phyloP scores from a whole-genome alignment of 37 sponge, comb jelly and placozoan species.

The Theonella swinhoei region DNA sequence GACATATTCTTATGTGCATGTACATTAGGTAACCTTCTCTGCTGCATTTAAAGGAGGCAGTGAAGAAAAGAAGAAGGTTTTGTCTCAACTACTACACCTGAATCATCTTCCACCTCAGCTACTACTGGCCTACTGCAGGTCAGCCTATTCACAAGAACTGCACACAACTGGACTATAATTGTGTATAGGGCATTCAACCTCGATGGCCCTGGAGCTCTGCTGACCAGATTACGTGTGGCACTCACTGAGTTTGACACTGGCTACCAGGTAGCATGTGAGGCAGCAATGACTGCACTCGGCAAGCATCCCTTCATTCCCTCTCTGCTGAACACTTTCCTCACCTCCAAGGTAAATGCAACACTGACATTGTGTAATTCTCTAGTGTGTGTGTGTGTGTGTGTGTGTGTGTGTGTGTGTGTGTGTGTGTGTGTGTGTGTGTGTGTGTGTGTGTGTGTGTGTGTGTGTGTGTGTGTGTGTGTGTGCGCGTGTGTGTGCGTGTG shows the following conservation, averaged over 20 bases:
- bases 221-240: constrained; percentile 19
- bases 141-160: no score
- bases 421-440: background rate
- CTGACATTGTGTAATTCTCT: background rate
- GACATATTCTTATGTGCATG: no score
- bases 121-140: background rate
- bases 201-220: background rate
- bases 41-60: background rate
- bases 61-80: background rate
- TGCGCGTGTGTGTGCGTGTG: background rate
- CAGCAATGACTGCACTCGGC: background rate
- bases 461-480: background rate
- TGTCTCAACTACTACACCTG: background rate
- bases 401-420: background rate
- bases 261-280: constrained; percentile 2
- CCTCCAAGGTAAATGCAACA: constrained; percentile 10
- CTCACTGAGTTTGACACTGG: constrained; percentile 46
- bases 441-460: background rate
- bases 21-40: background rate
- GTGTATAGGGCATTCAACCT: background rate
- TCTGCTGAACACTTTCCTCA: constrained; percentile 14
- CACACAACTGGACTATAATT: no score
- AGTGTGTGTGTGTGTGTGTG: background rate
- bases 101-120: background rate
- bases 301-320: background rate